phyloP scores from a whole-genome alignment of 2,113 vertebrate species.

The Dicerorhinus sumatrensis region DNA sequence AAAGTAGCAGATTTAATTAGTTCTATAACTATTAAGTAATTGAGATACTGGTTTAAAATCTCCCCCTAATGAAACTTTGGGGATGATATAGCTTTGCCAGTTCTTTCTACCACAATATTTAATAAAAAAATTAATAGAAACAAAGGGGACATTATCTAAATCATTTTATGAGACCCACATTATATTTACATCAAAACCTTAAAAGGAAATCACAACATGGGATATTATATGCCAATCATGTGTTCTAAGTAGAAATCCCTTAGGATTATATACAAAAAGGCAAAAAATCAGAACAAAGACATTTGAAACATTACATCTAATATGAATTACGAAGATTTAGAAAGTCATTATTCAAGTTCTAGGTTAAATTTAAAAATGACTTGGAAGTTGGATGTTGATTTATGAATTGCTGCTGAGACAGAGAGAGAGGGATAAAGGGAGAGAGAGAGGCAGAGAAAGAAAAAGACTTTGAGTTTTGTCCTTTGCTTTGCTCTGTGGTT shows the following conservation, averaged over 20 bases:
- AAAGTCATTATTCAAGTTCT: neutral
- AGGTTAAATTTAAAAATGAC: neutral
- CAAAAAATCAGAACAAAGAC: neutral
- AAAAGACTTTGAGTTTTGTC: neutral
- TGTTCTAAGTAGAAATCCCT: neutral
- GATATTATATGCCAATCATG: neutral
- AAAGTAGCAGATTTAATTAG: neutral
- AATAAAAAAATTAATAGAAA: neutral
- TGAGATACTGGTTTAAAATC: slow-evolving; percentile 26
- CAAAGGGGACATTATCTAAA: neutral
- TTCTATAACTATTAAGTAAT: neutral
- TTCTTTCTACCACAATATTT: neutral
- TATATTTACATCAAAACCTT: neutral
- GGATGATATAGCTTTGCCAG: neutral
- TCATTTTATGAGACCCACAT: neutral
- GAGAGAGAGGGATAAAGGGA: too few relatives aligned
- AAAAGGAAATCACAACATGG: neutral
- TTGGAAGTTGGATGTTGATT: neutral
- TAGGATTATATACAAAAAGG: neutral
- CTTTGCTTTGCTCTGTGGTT: neutral
- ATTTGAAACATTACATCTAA: neutral
- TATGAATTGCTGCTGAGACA: neutral
- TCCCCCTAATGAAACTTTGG: neutral
- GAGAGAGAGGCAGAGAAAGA: neutral
- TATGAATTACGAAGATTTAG: neutral